Conservation (phyloP, 2,888 invertebrate species). For the Mythimna vitellina region DNA sequence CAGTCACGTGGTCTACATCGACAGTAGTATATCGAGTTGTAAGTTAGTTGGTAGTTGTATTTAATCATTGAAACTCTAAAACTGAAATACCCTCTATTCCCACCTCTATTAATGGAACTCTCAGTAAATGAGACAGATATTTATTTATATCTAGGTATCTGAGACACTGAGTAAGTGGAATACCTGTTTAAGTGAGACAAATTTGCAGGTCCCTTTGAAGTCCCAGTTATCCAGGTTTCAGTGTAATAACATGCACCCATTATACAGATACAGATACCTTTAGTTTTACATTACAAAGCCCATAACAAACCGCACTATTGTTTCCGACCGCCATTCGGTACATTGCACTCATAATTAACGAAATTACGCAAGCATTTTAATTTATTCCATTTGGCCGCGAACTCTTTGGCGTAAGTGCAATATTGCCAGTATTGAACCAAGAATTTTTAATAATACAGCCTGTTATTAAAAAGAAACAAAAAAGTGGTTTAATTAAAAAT, state of each 20-base stretch:
- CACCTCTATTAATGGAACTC: too few species aligned
- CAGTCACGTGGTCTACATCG: too few species aligned
- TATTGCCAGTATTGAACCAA: constrained; percentile 55
- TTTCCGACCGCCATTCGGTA: constrained; percentile 46
- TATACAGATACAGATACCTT: constrained; percentile 40
- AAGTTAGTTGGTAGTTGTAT: too few species aligned
- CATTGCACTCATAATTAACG: constrained; percentile 58
- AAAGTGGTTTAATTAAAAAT: constrained; percentile 51
- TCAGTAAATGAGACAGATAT: too few species aligned
- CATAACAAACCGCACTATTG: constrained; percentile 52
- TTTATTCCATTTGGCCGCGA: constrained; percentile 56
- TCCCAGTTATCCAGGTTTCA: too few species aligned
- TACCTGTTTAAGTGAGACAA: too few species aligned
- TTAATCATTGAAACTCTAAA: too few species aligned
- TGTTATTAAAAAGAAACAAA: constrained; percentile 51
- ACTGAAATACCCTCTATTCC: too few species aligned
- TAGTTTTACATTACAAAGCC: constrained; percentile 46
- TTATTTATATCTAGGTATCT: too few species aligned
- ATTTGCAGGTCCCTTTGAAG: too few species aligned
- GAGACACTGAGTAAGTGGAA: too few species aligned
- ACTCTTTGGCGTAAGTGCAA: constrained; percentile 54
- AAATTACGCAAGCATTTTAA: constrained; percentile 60
- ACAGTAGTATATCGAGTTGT: too few species aligned
- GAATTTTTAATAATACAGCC: constrained; percentile 55
- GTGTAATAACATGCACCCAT: constrained; percentile 15